Percentiles rank a stretch among this genome's conserved stretches.
phyloP scores from a whole-genome alignment of 2,888 invertebrate species.

The Athetis lepigone region DNA sequence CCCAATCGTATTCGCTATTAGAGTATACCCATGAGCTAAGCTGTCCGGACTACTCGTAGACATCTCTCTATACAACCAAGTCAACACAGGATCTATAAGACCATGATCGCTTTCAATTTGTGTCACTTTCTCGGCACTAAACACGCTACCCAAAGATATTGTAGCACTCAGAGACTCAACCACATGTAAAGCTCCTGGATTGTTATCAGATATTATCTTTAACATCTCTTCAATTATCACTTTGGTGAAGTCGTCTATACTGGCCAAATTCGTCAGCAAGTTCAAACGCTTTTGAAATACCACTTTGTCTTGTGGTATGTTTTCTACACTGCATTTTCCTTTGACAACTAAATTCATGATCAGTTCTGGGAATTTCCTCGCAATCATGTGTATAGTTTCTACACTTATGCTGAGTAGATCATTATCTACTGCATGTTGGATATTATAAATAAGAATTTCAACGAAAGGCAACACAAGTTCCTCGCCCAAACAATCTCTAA shows the following conservation, averaged over 20 bases:
- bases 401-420: conserved; percentile 85
- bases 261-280: conserved; percentile 84
- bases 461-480: conserved; percentile 89
- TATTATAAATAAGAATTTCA: conserved; percentile 85
- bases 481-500: conserved; percentile 82
- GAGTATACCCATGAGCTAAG: conserved; percentile 75
- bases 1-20: conserved; percentile 81
- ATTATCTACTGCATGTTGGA: conserved; percentile 83
- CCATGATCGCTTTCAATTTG: conserved; percentile 86
- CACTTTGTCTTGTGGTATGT: conserved; percentile 74
- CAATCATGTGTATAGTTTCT: conserved; percentile 88
- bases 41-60: conserved; percentile 65
- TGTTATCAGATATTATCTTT: conserved; percentile 73
- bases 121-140: conserved; percentile 76
- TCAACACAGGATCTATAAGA: conserved; percentile 79
- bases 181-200: conserved; percentile 76
- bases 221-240: conserved; percentile 85
- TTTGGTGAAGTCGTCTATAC: conserved; percentile 87
- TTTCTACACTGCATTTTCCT: conserved; percentile 82
- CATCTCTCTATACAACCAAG: conserved; percentile 81
- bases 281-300: conserved; percentile 82
- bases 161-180: conserved; percentile 79
- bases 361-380: conserved; percentile 86
- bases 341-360: conserved; percentile 88
- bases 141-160: conserved; percentile 79